Percentiles rank a stretch among this genome's conserved stretches.
Evolutionary conservation across 2,888 invertebrate genomes (phyloP).

Genomic region (Scelioninae gen. 2): DNA sequence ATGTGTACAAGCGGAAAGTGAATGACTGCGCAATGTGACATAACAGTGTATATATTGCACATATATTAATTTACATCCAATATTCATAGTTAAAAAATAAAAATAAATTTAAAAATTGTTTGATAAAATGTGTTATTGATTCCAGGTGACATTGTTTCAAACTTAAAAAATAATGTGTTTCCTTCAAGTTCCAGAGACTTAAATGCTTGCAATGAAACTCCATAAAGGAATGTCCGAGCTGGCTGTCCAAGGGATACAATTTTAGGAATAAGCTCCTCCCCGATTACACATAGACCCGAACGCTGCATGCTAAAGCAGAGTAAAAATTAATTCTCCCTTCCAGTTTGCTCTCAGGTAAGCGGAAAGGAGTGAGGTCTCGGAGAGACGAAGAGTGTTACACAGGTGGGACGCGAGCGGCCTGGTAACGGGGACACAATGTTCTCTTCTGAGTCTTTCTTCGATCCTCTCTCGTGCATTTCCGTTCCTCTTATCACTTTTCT

Average conservation of each 20-base stretch:
- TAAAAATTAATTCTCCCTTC: constrained; percentile 49
- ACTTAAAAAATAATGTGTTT: too few relatives aligned
- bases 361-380: constrained; percentile 51
- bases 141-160: too few relatives aligned
- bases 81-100: too few relatives aligned
- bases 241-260: neutral
- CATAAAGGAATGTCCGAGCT: constrained; percentile 15
- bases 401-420: constrained; percentile 58
- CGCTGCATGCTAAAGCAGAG: constrained; percentile 35
- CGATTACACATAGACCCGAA: constrained; percentile 26
- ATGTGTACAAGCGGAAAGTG: too few relatives aligned
- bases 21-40: too few relatives aligned
- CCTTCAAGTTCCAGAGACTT: neutral
- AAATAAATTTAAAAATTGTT: too few relatives aligned
- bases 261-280: constrained; percentile 26
- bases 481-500: constrained; percentile 38
- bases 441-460: constrained; percentile 42
- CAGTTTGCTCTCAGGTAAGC: constrained; percentile 42
- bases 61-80: too few relatives aligned
- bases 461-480: constrained; percentile 38
- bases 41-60: too few relatives aligned
- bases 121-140: too few relatives aligned
- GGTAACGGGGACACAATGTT: constrained; percentile 59
- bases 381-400: constrained; percentile 52
- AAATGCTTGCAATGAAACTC: constrained; percentile 1